Conservation (phyloP, 2,797 vertebrate genomes). For the Esox masquinongy region DNA sequence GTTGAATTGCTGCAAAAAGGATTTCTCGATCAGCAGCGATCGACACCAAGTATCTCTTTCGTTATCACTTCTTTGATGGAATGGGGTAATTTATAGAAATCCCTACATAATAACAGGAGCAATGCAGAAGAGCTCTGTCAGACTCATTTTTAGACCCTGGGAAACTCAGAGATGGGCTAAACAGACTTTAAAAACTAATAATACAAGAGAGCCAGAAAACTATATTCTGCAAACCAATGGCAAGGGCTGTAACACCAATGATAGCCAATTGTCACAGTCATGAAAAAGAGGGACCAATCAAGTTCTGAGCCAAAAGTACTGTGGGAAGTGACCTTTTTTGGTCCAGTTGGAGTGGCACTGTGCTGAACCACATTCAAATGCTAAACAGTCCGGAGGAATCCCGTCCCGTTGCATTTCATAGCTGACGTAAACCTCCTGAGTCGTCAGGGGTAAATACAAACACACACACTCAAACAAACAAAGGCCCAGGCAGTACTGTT, state of each 20-base stretch:
- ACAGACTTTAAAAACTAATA: conserved; percentile 42
- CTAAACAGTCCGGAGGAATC: conserved; percentile 62
- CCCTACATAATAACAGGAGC: conserved; percentile 46
- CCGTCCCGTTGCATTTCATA: conserved; percentile 39
- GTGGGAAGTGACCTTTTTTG: conserved; percentile 69
- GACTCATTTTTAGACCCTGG: conserved; percentile 51
- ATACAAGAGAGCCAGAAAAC: background rate
- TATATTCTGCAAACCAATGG: conserved; percentile 11
- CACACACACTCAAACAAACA: conserved; percentile 23
- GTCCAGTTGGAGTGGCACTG: conserved; percentile 59
- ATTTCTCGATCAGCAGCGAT: background rate
- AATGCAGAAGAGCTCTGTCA: conserved; percentile 50
- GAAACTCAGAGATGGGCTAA: conserved; percentile 53
- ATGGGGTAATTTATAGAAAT: conserved; percentile 19
- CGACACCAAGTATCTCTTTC: background rate
- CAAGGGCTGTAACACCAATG: conserved; percentile 42
- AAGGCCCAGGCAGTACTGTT: conserved; percentile 5
- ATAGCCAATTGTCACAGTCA: conserved; percentile 27
- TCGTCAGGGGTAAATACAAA: conserved; percentile 18
- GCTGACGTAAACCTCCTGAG: conserved; percentile 45
- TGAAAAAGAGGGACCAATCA: conserved; percentile 34
- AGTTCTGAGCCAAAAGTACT: conserved; percentile 46
- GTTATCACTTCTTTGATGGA: background rate
- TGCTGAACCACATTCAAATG: conserved; percentile 67
- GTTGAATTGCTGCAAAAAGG: background rate